phyloP scores from a whole-genome alignment of 2,113 vertebrate species.

The Helogale parvula region DNA sequence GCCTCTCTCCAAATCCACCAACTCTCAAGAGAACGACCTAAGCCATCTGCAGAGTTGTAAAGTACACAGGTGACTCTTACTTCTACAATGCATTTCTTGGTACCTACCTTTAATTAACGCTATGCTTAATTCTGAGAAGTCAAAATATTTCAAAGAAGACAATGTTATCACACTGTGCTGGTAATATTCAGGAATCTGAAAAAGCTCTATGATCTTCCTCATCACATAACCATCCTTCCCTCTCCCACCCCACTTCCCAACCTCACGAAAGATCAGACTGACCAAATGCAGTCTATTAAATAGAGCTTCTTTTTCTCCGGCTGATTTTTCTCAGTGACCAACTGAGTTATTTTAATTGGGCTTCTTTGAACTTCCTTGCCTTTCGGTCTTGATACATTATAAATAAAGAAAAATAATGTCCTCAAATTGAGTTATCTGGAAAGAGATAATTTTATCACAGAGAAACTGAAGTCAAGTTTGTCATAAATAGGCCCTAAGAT shows the following conservation, averaged over 20 bases:
- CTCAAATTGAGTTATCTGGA: constrained; percentile 33
- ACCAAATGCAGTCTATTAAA: neutral
- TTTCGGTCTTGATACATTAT: neutral
- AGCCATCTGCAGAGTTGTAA: neutral
- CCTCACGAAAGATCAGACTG: neutral
- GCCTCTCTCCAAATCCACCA: neutral
- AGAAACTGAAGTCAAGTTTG: constrained; percentile 4
- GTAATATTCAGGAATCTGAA: neutral
- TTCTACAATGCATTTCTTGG: neutral
- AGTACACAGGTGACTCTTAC: neutral
- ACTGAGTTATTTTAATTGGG: neutral
- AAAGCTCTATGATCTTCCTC: neutral
- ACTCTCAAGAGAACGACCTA: neutral
- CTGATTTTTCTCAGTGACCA: neutral
- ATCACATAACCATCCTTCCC: neutral
- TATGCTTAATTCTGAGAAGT: constrained; percentile 33
- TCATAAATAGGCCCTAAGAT: neutral
- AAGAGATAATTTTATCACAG: constrained; percentile 36
- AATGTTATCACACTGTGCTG: neutral
- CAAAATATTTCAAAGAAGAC: constrained; percentile 19
- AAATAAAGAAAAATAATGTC: constrained; percentile 13
- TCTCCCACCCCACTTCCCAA: neutral
- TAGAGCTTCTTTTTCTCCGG: neutral
- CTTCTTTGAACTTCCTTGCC: neutral
- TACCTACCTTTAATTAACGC: neutral